Conservation (phyloP, 1,140 invertebrate genomes). For the Sitodiplosis mosellana region DNA sequence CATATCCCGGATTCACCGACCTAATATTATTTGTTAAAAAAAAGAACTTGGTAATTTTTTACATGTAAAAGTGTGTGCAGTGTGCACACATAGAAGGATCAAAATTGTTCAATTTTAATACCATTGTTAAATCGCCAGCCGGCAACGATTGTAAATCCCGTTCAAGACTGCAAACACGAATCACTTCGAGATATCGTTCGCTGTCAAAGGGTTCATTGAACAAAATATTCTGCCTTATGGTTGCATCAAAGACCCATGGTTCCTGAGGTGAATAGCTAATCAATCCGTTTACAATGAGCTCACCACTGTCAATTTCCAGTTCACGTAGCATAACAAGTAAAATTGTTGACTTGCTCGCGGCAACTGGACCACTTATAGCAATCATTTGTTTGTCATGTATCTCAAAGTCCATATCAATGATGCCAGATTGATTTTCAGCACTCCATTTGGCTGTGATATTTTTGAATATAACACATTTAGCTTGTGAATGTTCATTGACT, state of each 20-base stretch:
- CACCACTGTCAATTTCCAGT: conserved; percentile 34
- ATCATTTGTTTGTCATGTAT: conserved; percentile 31
- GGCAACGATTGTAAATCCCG: conserved; percentile 41
- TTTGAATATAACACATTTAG: not conserved
- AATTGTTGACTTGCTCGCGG: conserved; percentile 52
- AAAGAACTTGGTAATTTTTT: no score
- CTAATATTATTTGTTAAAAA: no score
- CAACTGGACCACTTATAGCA: conserved; percentile 50
- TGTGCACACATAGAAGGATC: no score
- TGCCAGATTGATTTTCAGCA: conserved; percentile 8
- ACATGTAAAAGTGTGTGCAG: no score
- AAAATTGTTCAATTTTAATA: no score
- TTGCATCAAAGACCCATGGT: conserved; percentile 48
- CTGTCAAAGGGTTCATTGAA: conserved; percentile 36
- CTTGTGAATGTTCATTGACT: not conserved
- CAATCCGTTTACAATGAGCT: conserved; percentile 35
- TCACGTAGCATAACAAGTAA: conserved; percentile 48
- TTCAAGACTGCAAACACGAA: conserved; percentile 28
- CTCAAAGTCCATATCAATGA: conserved; percentile 28
- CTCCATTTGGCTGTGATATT: conserved; percentile 6
- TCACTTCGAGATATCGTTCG: conserved; percentile 13
- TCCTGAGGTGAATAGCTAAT: conserved; percentile 60
- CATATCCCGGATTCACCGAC: conserved; percentile 61
- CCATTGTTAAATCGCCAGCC: conserved; percentile 48
- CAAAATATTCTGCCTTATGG: conserved; percentile 45